phyloP scores from a whole-genome alignment of 2,113 vertebrate genomes.

The Rhinolophus ferrumequinum region DNA sequence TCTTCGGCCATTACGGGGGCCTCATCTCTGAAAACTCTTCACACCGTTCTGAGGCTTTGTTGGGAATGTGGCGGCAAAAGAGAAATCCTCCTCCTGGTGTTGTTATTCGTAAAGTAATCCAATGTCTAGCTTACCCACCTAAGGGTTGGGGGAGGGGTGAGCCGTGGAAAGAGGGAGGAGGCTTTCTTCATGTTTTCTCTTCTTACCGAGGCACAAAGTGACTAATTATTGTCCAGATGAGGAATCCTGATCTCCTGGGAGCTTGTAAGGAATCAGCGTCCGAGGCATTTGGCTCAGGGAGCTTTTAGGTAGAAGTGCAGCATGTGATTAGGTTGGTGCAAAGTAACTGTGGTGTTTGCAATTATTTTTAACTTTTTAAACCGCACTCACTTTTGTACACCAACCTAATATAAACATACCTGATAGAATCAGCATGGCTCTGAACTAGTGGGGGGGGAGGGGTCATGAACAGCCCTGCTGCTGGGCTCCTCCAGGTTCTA shows the following conservation, averaged over 20 bases:
- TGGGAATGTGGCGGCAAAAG: neutral
- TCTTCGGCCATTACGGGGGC: fast-evolving
- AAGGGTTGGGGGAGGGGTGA: neutral
- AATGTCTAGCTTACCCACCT: neutral
- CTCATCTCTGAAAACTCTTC: neutral
- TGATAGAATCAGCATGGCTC: too few species aligned
- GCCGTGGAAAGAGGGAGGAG: neutral
- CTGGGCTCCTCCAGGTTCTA: fast-evolving
- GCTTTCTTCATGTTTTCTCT: neutral
- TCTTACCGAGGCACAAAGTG: neutral
- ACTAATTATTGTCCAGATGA: too few species aligned
- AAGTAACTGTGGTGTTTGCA: too few species aligned
- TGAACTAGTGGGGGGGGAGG: fast-evolving
- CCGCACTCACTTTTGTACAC: too few species aligned
- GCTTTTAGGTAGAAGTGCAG: neutral
- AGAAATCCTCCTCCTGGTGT: too few species aligned
- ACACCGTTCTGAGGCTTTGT: neutral
- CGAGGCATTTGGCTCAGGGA: neutral
- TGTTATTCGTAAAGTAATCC: neutral
- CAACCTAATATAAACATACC: neutral
- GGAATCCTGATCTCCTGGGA: fast-evolving
- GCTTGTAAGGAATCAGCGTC: neutral
- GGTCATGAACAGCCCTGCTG: fast-evolving
- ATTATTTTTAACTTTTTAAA: too few species aligned
- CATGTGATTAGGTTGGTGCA: too few species aligned